Percentiles rank a stretch among this genome's conserved stretches.
These are phyloP conservation scores for Arothron firmamentum DNA, from an alignment of 2,113 vertebrate genomes.

Conservation along the genomic window DNA sequence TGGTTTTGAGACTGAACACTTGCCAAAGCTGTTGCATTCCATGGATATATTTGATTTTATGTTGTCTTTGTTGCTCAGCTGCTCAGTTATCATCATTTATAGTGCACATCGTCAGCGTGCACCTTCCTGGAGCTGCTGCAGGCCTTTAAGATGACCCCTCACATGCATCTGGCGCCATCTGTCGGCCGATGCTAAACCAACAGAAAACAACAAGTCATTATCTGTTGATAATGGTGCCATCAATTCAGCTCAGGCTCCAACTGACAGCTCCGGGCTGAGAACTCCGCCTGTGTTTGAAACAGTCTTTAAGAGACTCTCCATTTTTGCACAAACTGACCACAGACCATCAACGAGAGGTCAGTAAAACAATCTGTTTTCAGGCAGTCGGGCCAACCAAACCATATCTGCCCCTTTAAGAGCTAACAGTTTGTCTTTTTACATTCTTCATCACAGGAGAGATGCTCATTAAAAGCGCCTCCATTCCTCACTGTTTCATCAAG, in stretches of 20 bases:
- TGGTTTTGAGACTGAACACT: no score
- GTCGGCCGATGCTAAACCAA: constrained; percentile 39
- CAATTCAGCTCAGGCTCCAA: constrained; percentile 7
- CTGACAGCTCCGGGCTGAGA: not conserved
- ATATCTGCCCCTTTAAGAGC: constrained; percentile 66
- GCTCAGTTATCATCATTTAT: not conserved
- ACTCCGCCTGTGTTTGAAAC: not conserved
- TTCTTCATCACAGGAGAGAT: constrained; percentile 72
- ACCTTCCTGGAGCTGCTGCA: not conserved
- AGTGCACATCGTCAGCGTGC: not conserved
- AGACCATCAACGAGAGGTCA: constrained; percentile 19
- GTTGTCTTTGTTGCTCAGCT: no score
- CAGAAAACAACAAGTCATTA: constrained; percentile 2
- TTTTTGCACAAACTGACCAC: constrained; percentile 6
- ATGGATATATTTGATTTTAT: not conserved
- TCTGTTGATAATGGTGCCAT: not conserved
- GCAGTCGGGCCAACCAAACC: constrained; percentile 36
- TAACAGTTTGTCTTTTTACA: constrained; percentile 69
- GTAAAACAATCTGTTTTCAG: constrained; percentile 15
- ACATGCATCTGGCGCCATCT: constrained; percentile 65
- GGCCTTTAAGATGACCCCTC: constrained; percentile 27
- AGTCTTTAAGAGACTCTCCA: not conserved
- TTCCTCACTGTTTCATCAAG: constrained; percentile 76
- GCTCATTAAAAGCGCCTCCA: constrained; percentile 79
- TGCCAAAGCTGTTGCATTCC: no score